Evolutionary conservation across 2,888 invertebrate genomes (phyloP).

Genomic region (Plagodis dolabraria): DNA sequence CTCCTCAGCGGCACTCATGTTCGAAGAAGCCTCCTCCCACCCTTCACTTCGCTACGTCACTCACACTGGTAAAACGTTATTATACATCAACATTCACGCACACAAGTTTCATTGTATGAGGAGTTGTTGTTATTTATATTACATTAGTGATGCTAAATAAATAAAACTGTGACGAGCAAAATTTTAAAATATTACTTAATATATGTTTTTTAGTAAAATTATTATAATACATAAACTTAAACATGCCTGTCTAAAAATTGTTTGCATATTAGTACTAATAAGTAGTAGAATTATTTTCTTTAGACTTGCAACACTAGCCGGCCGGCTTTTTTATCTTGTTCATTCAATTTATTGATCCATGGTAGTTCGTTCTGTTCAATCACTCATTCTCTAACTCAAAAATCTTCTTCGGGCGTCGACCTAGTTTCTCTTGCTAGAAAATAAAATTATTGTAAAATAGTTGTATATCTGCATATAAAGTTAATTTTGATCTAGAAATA

Average conservation of each 20-base stretch:
- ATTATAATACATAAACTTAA: too few species aligned
- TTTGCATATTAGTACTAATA: too few species aligned
- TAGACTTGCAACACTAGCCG: constrained; percentile 10
- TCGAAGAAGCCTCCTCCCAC: constrained; percentile 74
- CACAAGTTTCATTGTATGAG: too few species aligned
- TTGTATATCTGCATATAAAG: constrained; percentile 56
- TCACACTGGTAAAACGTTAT: neutral
- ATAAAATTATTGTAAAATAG: constrained; percentile 52
- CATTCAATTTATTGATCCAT: constrained; percentile 2
- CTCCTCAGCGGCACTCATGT: constrained; percentile 56
- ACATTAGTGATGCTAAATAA: too few species aligned
- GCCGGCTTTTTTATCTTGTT: constrained; percentile 11
- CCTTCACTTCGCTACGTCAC: constrained; percentile 14
- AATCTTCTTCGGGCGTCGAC: constrained; percentile 33
- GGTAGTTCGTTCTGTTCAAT: constrained; percentile 23
- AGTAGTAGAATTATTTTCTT: constrained; percentile 9
- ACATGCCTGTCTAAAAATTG: too few species aligned
- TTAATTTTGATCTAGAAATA: constrained; percentile 57
- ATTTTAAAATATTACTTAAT: too few species aligned
- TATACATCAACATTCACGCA: too few species aligned
- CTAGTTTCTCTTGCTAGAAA: constrained; percentile 38
- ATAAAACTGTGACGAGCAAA: too few species aligned
- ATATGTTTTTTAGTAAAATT: too few species aligned
- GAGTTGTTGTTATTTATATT: too few species aligned
- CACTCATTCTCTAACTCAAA: constrained; percentile 35